Evolutionary conservation across 2,797 vertebrate genomes (phyloP), one percentile per base, ranked within the genome.

Genomic region (Cynopterus sphinx): DNA sequence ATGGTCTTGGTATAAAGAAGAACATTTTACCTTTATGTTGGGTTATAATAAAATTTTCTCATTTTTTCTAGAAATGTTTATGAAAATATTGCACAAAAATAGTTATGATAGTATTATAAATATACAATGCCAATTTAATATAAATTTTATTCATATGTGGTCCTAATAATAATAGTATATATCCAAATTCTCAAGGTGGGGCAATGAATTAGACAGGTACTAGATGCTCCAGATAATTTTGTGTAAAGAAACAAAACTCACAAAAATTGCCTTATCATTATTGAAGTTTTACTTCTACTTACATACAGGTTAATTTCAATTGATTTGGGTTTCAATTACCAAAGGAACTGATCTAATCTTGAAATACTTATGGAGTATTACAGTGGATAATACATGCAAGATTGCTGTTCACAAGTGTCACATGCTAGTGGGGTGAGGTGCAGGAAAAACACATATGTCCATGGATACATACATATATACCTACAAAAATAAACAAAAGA

Each of bases 41-140:
- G 6, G 2, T 65, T 95, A 79, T n/a, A 24, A n/a, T 86, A 8
- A 61, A 67, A 77, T 61, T 33, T 71, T 9, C 36, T 87, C 21
- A 75, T 17, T 85, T 75, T 78, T 55, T 82, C 53, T n/a, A 41
- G 12, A 96, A 91, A 55, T 55, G 46, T 71, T 90, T 89, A 89
- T 39, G 78, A 90, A 96, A 94, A 51, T 51, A 33, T 46, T 9
- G 31, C 8, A 71, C 22, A 95, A 79, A 67, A 67, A 16, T 63
- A 82, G 55, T 86, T 74, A 39, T 19, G 68, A 79, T 71, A 10
- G 7, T 15, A 67, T 68, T 68, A 79, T 9, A 31, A 68, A 81
- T 77, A 73, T 12, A 33, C 2, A 41, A 6, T n/a, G 13, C 1
- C 31, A 57, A 43, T 36, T 91, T 78, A 87, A 83, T 67, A 57